phyloP scores from a whole-genome alignment of 2,888 invertebrate genomes.

The Pemphredon lugubris region DNA sequence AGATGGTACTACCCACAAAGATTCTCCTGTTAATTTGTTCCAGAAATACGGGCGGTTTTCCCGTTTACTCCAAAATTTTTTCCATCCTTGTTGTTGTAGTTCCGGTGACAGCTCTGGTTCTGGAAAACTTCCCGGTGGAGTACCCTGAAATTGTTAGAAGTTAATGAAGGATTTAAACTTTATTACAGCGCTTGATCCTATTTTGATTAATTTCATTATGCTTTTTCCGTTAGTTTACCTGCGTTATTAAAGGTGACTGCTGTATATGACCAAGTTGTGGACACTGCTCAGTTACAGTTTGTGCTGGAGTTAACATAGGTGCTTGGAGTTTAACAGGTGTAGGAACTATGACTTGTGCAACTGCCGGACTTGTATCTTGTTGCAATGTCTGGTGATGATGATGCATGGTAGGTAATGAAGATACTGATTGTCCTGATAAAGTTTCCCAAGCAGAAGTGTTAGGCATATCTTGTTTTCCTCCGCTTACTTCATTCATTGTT shows the following conservation, averaged over 20 bases:
- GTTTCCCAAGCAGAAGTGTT: slow-evolving; percentile 81
- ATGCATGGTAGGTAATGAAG: slow-evolving; percentile 61
- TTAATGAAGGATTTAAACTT: not conserved
- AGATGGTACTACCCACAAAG: slow-evolving; percentile 98
- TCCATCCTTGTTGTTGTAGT: slow-evolving; percentile 94
- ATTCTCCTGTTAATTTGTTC: slow-evolving; percentile 97
- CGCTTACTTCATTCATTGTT: slow-evolving; percentile 81
- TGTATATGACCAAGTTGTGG: slow-evolving; percentile 77
- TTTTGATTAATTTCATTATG: not conserved
- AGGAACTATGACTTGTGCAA: slow-evolving; percentile 80
- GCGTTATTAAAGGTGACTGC: slow-evolving; percentile 73
- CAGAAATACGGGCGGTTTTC: slow-evolving; percentile 98
- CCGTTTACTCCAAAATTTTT: slow-evolving; percentile 97
- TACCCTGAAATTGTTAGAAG: slow-evolving; percentile 46
- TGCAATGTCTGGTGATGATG: slow-evolving; percentile 75
- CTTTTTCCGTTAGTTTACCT: slow-evolving; percentile 57
- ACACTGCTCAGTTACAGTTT: slow-evolving; percentile 73
- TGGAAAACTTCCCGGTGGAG: slow-evolving; percentile 73
- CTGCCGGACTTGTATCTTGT: slow-evolving; percentile 72
- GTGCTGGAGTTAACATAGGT: slow-evolving; percentile 72
- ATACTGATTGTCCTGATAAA: slow-evolving; percentile 71
- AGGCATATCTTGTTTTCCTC: slow-evolving; percentile 80
- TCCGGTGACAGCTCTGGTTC: slow-evolving; percentile 85
- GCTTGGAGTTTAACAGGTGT: slow-evolving; percentile 81
- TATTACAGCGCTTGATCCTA: not conserved